phyloP scores from a whole-genome alignment of 1,140 invertebrate genomes.

The Eciton burchellii region DNA sequence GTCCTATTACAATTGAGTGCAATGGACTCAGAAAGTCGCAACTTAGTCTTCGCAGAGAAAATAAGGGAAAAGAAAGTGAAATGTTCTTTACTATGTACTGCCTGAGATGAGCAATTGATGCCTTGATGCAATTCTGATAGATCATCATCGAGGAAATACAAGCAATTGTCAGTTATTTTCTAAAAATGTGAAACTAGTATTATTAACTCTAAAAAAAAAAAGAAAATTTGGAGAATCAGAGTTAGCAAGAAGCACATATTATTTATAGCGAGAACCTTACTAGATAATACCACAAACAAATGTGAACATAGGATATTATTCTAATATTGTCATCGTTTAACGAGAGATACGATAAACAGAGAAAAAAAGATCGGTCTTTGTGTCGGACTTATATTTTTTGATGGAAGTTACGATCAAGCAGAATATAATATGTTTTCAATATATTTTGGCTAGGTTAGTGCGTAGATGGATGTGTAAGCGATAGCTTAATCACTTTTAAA shows the following conservation, averaged over 20 bases:
- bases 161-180: slow-evolving; percentile 82
- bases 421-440: slow-evolving; percentile 80
- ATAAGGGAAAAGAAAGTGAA: slow-evolving; percentile 42
- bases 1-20: slow-evolving; percentile 64
- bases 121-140: slow-evolving; percentile 67
- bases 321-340: slow-evolving; percentile 82
- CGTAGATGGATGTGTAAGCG: slow-evolving; percentile 70
- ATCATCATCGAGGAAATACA: slow-evolving; percentile 70
- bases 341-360: slow-evolving; percentile 68
- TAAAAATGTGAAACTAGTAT: slow-evolving; percentile 82
- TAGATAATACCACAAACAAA: slow-evolving; percentile 82
- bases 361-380: slow-evolving; percentile 76
- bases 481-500: slow-evolving; percentile 77
- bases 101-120: slow-evolving; percentile 62
- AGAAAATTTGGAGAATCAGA: slow-evolving; percentile 67
- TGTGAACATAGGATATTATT: slow-evolving; percentile 82
- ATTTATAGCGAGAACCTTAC: slow-evolving; percentile 80
- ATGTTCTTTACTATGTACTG: slow-evolving; percentile 37
- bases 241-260: slow-evolving; percentile 79
- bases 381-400: slow-evolving; percentile 83
- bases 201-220: slow-evolving; percentile 76
- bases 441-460: slow-evolving; percentile 71
- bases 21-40: slow-evolving; percentile 62
- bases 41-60: slow-evolving; percentile 58
- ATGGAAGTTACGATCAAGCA: slow-evolving; percentile 74